Evolutionary conservation across 2,888 invertebrate species (phyloP), one percentile per base, ranked within the genome.

Genomic region (Camponotus fellah): DNA sequence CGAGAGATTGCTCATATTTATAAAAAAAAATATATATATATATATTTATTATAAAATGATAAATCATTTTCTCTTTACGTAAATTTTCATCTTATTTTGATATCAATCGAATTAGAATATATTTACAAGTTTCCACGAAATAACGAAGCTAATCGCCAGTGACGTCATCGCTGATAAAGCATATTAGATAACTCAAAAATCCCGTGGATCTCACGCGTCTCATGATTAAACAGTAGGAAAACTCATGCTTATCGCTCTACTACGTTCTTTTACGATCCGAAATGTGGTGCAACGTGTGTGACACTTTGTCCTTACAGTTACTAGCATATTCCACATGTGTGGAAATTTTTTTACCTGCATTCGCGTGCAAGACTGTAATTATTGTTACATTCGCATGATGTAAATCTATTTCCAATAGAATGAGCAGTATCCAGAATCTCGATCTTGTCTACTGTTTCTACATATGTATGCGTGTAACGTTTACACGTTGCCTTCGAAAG

Each of bases 101-200:
- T 62, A 65, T 60, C 66, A 80, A 53, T 14, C 2, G 49, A 49
- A 83, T 62, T 79, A 64, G 62, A 83, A 76, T 8, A n/a, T 53
- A 53, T 85, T 84, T 89, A 89, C 83, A 82, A 84, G 84, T 87
- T 86, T 85, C 68, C 72, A 85, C 43, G 80, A 89, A 87, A 89
- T 89, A 87, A 88, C 72, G 43, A 8, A 6, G 56, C 66, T 77
- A 74, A 68, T 10, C 72, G 72, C 34, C 34, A 8, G 68, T 46
- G 56, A 32, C 85, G 32, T 5, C 8, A 10, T 65, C 49, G 3
- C 76, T 69, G 89, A 89, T 89, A 89, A 89, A 76, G 53, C 53
- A 62, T 56, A 62, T 40, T 43, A 87, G 90, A 90, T 90, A 90
- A 90, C 84, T 8, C n/a, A 6, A 62, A 40, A 40, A 80, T 58